A percentile compares a stretch with the other conserved stretches of the same genome.
Evolutionary conservation across 2,888 invertebrate species (phyloP).

Genomic region (Mamestra brassicae): DNA sequence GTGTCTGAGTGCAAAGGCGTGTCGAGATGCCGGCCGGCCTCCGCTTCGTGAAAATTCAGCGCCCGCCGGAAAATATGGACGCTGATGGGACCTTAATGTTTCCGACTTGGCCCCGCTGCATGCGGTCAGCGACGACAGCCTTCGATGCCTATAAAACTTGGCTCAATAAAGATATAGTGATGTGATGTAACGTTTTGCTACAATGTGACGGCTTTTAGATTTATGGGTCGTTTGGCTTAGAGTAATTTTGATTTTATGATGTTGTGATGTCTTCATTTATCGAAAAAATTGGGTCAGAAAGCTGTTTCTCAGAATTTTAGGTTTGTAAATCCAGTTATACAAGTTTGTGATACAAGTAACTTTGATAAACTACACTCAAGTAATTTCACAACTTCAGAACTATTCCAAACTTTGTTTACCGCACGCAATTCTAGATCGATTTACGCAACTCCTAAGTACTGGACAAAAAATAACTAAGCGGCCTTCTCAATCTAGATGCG

Average conservation of each 20-base stretch:
- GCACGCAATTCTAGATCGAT: conserved; percentile 19
- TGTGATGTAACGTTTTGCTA: conserved; percentile 64
- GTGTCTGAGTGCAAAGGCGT: conserved; percentile 90
- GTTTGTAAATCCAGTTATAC: not conserved
- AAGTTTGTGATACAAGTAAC: conserved; percentile 7
- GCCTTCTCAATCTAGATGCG: conserved; percentile 71
- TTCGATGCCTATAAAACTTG: conserved; percentile 82
- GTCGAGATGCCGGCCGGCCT: conserved; percentile 85
- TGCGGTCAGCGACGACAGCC: conserved; percentile 82
- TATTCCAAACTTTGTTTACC: conserved; percentile 24
- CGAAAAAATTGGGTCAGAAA: not conserved
- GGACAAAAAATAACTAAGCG: conserved; percentile 64
- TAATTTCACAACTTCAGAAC: conserved; percentile 26
- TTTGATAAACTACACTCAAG: conserved; percentile 15
- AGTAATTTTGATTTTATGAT: conserved; percentile 20
- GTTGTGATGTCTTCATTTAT: not conserved
- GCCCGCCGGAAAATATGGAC: conserved; percentile 87
- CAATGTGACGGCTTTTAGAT: conserved; percentile 27
- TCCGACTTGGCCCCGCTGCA: conserved; percentile 86
- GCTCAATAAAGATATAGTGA: conserved; percentile 75
- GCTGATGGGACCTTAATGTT: conserved; percentile 90
- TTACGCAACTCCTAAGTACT: conserved; percentile 17
- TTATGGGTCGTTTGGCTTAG: conserved; percentile 27
- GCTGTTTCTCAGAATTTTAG: not conserved
- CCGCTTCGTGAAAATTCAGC: conserved; percentile 86